Percentiles rank a stretch among this genome's conserved stretches.
These are phyloP conservation scores for Phania funesta DNA, from an alignment of 2,888 invertebrate species.

Conservation along the genomic window DNA sequence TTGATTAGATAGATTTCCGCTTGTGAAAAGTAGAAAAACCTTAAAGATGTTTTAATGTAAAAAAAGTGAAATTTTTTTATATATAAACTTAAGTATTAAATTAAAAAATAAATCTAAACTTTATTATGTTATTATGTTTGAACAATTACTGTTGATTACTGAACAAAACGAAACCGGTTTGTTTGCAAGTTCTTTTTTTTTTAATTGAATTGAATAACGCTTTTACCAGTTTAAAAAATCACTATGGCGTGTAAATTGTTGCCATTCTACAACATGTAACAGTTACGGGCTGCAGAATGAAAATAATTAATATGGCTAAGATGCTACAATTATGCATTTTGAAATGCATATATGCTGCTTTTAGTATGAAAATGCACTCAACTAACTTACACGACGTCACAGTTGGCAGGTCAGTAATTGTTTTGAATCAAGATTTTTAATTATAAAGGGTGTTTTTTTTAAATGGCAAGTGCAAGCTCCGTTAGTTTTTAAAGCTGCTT, in stretches of 20 bases:
- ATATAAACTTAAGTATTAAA: not conserved
- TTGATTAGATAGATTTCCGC: slow-evolving; percentile 41
- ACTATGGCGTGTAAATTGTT: slow-evolving; percentile 36
- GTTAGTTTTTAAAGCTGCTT: too few relatives aligned
- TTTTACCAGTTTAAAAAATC: slow-evolving; percentile 18
- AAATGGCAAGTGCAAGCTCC: too few relatives aligned
- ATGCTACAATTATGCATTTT: slow-evolving; percentile 6
- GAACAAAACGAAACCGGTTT: not conserved
- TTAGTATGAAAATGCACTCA: not conserved
- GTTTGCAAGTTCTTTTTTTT: not conserved
- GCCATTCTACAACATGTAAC: slow-evolving; percentile 43
- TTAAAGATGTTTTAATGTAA: not conserved
- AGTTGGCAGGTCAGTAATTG: not conserved
- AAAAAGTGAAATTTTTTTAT: slow-evolving; percentile 41
- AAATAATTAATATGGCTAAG: slow-evolving; percentile 7
- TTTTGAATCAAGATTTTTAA: not conserved
- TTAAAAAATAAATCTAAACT: not conserved
- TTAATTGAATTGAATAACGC: slow-evolving; percentile 18
- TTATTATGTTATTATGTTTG: not conserved
- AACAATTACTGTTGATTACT: not conserved
- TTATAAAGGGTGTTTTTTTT: too few relatives aligned
- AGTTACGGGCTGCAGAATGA: slow-evolving; percentile 37
- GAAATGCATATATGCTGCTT: not conserved
- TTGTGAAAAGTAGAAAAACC: not conserved
- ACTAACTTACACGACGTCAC: not conserved